Percentiles rank a stretch among this genome's conserved stretches.
Conservation (phyloP, 2,113 vertebrate genomes). For the Xiphophorus hellerii region DNA sequence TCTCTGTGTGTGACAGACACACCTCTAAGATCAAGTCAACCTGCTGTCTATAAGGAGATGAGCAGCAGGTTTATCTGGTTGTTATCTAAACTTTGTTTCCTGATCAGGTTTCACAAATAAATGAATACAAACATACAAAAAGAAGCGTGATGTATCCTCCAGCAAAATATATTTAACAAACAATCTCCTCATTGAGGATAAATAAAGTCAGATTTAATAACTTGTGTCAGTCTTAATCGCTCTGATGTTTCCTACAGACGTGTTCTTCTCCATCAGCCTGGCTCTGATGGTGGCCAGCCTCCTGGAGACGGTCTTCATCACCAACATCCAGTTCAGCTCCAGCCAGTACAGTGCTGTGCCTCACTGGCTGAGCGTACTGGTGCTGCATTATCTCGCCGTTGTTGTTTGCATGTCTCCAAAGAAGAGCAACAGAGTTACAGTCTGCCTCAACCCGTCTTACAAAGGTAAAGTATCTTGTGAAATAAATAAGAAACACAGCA, state of each 20-base stretch:
- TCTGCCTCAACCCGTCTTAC: conserved; percentile 6
- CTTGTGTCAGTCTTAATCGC: not conserved
- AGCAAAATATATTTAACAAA: not conserved
- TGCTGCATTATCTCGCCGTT: conserved; percentile 71
- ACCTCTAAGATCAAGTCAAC: not conserved
- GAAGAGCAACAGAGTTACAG: conserved; percentile 21
- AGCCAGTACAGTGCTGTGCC: conserved; percentile 64
- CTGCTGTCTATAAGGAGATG: not conserved
- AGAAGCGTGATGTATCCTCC: not conserved
- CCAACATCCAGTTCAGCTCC: conserved; percentile 75
- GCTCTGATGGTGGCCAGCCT: conserved; percentile 82
- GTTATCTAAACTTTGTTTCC: conserved; percentile 13
- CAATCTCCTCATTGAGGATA: not conserved
- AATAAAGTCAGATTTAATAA: not conserved
- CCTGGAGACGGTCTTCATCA: conserved; percentile 80
- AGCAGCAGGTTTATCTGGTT: conserved; percentile 16
- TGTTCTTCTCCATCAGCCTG: conserved; percentile 68
- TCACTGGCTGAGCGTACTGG: conserved; percentile 66
- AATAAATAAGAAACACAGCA: not conserved
- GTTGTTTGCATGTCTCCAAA: conserved; percentile 57
- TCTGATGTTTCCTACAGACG: conserved; percentile 34
- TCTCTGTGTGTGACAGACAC: not conserved
- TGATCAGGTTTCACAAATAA: not conserved
- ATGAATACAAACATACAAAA: not conserved
- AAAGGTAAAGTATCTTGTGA: conserved; percentile 25